phyloP scores from a whole-genome alignment of 2,113 vertebrate genomes.

The Heptranchias perlo region DNA sequence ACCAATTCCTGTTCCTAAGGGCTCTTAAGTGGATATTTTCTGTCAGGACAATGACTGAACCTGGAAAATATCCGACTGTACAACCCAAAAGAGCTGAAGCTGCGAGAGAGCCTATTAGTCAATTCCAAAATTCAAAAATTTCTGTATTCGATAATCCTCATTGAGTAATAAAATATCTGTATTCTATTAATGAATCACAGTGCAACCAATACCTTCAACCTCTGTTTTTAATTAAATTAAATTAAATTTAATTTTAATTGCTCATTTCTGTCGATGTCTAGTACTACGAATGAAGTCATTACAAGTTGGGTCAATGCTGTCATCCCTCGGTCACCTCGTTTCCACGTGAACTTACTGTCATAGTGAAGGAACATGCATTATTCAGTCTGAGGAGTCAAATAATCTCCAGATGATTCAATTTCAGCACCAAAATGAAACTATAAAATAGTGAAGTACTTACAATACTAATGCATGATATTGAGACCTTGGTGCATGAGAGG shows the following conservation, averaged over 20 bases:
- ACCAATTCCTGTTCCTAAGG: not conserved
- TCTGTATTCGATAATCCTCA: not conserved
- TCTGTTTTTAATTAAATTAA: not conserved
- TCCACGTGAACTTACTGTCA: not conserved
- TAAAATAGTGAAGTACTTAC: constrained; percentile 23
- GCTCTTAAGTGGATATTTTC: not conserved
- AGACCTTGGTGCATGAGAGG: not conserved
- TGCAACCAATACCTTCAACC: not conserved
- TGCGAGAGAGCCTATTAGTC: not conserved
- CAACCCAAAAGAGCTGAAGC: not conserved
- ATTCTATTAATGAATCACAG: not conserved
- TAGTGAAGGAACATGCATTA: not conserved
- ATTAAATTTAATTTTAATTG: no score
- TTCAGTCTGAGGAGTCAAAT: constrained; percentile 18
- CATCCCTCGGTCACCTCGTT: not conserved
- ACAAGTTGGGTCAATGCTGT: not conserved
- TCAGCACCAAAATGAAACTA: constrained; percentile 28
- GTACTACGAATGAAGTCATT: constrained; percentile 1
- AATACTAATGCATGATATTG: constrained; percentile 29
- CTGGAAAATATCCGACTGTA: not conserved
- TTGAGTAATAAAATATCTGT: not conserved
- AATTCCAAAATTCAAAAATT: not conserved
- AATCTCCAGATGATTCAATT: constrained; percentile 28
- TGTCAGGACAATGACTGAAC: not conserved
- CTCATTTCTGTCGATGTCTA: not conserved